Conservation (phyloP, 2,113 vertebrate genomes). For the Etheostoma cragini region DNA sequence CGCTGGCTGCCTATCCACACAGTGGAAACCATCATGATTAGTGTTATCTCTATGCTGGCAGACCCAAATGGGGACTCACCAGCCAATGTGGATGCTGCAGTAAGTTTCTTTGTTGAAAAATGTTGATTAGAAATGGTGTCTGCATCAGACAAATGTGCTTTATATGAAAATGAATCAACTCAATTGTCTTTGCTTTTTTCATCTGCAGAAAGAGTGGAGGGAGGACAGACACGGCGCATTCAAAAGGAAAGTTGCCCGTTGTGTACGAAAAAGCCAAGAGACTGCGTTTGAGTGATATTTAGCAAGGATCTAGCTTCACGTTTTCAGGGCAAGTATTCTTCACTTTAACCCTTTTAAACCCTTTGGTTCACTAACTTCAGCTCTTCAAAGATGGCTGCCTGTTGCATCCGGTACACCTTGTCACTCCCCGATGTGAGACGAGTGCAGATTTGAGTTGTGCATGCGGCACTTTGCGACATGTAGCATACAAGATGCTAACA, state of each 20-base stretch:
- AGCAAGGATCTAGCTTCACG: conserved; percentile 92
- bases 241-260: conserved; percentile 99
- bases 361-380: not conserved
- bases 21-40: conserved; percentile 99
- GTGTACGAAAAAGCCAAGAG: conserved; percentile 99
- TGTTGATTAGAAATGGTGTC: not conserved
- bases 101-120: conserved; percentile 78
- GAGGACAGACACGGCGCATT: conserved; percentile 99
- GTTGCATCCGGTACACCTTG: not conserved
- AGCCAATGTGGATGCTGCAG: conserved; percentile 98
- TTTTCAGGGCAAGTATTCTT: conserved; percentile 94
- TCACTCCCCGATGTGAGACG: too few relatives aligned
- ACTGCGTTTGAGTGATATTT: conserved; percentile 98
- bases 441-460: too few relatives aligned
- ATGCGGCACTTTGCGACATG: too few relatives aligned
- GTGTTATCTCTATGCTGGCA: conserved; percentile 99
- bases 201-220: conserved; percentile 97
- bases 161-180: not conserved
- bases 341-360: not conserved
- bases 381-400: not conserved
- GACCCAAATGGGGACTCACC: conserved; percentile 99
- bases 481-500: too few relatives aligned
- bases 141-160: not conserved
- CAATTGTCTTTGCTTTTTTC: not conserved
- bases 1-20: conserved; percentile 99